phyloP scores from a whole-genome alignment of 2,113 vertebrate species.

The Lutjanus erythropterus region DNA sequence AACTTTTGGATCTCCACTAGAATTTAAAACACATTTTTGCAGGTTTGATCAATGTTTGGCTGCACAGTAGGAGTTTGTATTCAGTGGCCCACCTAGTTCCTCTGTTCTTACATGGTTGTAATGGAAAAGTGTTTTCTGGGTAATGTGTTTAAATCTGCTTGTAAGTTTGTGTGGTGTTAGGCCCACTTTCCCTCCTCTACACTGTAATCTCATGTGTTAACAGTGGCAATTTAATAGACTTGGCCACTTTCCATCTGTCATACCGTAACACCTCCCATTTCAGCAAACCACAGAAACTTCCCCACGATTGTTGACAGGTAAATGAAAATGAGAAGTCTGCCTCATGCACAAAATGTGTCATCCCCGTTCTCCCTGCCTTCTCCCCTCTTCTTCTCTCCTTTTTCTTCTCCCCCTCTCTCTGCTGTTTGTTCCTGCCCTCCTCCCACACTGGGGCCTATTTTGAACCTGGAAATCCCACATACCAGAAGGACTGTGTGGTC shows the following conservation, averaged over 20 bases:
- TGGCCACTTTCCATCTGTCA: conserved; percentile 32
- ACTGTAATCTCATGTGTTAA: conserved; percentile 1
- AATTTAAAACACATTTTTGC: background rate
- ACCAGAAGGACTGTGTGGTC: conserved; percentile 71
- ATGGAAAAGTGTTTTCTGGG: background rate
- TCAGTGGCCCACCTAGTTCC: background rate
- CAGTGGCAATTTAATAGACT: conserved; percentile 3
- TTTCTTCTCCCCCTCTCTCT: background rate
- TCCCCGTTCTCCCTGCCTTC: background rate
- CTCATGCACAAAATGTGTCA: background rate
- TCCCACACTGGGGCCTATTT: conserved; percentile 66
- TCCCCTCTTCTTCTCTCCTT: background rate
- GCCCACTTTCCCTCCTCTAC: background rate
- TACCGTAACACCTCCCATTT: conserved; percentile 12
- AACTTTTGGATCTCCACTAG: background rate
- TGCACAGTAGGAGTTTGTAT: background rate
- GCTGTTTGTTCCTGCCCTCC: conserved; percentile 57
- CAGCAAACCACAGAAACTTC: conserved; percentile 20
- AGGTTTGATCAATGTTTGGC: background rate
- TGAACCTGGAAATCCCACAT: conserved; percentile 81
- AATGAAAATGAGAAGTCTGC: background rate
- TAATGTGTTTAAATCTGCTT: background rate
- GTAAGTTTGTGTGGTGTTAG: background rate
- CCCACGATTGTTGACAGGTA: conserved; percentile 19
- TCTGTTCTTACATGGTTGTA: background rate